Percentiles rank a stretch among this genome's conserved stretches.
Conservation (phyloP, 2,113 vertebrate genomes). For the Onychostruthus taczanowskii region DNA sequence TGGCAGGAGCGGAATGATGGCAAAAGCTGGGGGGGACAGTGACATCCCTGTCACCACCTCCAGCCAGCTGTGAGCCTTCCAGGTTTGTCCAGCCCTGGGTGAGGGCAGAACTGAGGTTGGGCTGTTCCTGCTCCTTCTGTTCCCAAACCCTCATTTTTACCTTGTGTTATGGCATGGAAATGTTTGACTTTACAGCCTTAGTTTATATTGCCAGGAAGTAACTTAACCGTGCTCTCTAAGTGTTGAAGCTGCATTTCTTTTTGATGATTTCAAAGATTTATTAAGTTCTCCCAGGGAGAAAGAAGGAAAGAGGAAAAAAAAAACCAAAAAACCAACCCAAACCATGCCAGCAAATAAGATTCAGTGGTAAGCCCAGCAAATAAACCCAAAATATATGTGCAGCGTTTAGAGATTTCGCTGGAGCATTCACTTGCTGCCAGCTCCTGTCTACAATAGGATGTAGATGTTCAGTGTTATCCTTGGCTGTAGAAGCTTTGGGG, state of each 20-base stretch:
- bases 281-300: slow-evolving; percentile 43
- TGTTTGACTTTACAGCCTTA: slow-evolving; percentile 40
- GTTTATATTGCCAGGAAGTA: slow-evolving; percentile 26
- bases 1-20: not conserved
- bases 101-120: not conserved
- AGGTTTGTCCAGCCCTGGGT: accelerated
- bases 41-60: accelerated
- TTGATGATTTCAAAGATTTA: slow-evolving; percentile 56
- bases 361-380: not conserved
- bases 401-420: not conserved
- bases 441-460: not conserved
- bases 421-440: not conserved
- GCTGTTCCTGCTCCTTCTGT: not conserved
- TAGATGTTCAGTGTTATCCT: not conserved
- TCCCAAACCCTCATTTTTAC: not conserved
- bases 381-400: slow-evolving; percentile 32
- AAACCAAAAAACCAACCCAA: not conserved
- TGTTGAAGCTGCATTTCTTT: slow-evolving; percentile 53
- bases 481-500: not conserved
- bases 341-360: not conserved
- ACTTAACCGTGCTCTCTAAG: slow-evolving; percentile 11
- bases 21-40: not conserved
- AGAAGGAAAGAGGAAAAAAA: not conserved
- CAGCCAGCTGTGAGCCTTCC: not conserved
- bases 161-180: not conserved